Conservation (phyloP, 92 coral and sea anemone species). For the Isaurus tuberculatus region DNA sequence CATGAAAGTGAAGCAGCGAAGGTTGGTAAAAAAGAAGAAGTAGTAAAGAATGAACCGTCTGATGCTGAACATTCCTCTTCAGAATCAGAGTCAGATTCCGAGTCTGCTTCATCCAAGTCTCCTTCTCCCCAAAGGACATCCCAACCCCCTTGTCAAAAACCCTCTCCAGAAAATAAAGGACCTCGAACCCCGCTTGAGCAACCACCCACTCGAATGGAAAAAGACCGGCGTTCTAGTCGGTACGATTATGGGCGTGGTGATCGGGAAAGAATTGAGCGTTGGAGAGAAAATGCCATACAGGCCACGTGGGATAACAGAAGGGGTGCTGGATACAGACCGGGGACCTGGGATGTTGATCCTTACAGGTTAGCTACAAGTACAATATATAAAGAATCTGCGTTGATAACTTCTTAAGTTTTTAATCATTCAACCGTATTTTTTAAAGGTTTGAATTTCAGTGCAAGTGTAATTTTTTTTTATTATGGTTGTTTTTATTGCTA, state of each 20-base stretch:
- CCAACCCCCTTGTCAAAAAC: constrained; percentile 43
- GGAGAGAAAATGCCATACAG: constrained; percentile 58
- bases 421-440: too few relatives aligned
- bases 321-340: constrained; percentile 48
- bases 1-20: constrained; percentile 44
- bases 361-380: constrained; percentile 62
- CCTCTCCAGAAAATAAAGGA: constrained; percentile 43
- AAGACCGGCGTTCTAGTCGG: constrained; percentile 60
- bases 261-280: constrained; percentile 67
- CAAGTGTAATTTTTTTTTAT: too few relatives aligned
- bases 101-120: constrained; percentile 49
- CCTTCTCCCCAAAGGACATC: constrained; percentile 47
- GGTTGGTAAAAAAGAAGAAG: constrained; percentile 42
- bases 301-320: constrained; percentile 60
- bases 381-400: too few relatives aligned
- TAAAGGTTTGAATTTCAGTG: too few relatives aligned
- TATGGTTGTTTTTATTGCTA: too few relatives aligned
- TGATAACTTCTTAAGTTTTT: too few relatives aligned
- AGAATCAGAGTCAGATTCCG: constrained; percentile 54
- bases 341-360: constrained; percentile 47
- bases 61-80: constrained; percentile 60
- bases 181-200: constrained; percentile 68
- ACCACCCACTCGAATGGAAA: constrained; percentile 45
- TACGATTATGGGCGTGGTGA: constrained; percentile 67
- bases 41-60: constrained; percentile 30